phyloP scores from a whole-genome alignment of 2,888 invertebrate species.

The Tetheella fluctuosa region DNA sequence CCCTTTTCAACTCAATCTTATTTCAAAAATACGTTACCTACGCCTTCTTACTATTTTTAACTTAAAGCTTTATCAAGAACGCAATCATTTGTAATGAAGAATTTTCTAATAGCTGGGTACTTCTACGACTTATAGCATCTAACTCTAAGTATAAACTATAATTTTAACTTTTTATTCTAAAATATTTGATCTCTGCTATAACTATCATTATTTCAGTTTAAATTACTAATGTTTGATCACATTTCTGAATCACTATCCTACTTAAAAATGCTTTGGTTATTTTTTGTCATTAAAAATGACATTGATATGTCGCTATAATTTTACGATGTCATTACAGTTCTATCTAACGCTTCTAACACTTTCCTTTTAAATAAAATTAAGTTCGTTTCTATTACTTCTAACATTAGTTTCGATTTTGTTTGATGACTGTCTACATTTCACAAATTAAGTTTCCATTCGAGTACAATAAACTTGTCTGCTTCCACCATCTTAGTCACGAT shows the following conservation, averaged over 20 bases:
- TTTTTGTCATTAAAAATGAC: slow-evolving; percentile 25
- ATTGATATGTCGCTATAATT: slow-evolving; percentile 56
- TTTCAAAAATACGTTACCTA: too few relatives aligned
- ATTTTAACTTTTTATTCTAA: too few relatives aligned
- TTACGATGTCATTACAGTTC: slow-evolving; percentile 59
- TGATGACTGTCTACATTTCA: slow-evolving; percentile 12
- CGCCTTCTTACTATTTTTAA: too few relatives aligned
- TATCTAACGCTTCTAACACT: slow-evolving; percentile 38
- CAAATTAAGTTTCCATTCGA: neutral
- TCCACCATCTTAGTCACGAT: neutral
- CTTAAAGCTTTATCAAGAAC: too few relatives aligned
- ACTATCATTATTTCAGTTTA: neutral
- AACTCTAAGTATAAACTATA: too few relatives aligned
- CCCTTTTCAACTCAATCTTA: too few relatives aligned
- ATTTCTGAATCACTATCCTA: neutral
- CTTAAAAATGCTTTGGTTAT: neutral
- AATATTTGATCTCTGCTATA: neutral
- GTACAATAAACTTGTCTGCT: slow-evolving; percentile 13
- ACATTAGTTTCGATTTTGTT: neutral
- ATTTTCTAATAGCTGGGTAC: too few relatives aligned
- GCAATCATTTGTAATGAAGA: too few relatives aligned
- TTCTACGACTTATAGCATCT: too few relatives aligned
- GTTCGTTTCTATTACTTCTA: slow-evolving; percentile 23
- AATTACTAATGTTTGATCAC: neutral
- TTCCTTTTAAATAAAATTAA: slow-evolving; percentile 42